Base-by-base conservation (phyloP, 2,888 invertebrate genomes). In the Sinohyriopsis cumingii region DNA sequence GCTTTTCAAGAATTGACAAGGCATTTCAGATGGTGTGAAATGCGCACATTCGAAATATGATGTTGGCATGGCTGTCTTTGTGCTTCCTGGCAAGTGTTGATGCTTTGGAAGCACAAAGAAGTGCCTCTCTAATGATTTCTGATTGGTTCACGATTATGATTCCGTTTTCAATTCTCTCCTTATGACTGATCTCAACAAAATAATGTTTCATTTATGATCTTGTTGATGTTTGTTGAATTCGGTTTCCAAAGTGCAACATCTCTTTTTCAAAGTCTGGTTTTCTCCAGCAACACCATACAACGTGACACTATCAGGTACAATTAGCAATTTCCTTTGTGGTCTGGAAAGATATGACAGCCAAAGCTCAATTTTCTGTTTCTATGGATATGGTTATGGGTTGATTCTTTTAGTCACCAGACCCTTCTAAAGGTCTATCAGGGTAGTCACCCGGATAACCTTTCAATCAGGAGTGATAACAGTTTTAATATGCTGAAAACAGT, bases 11-110 rank as follows among this genome's bases (percentile, higher is more conserved):
- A 45, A 15, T 45, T 45, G n/a, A 63, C 22, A 75, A 12, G 7
- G 63, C 20, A 45, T 54, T 65, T 18, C 67, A 68, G 7, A 63
- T 55, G 15, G 70, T 72, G 24, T 72, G 75, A 56, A 75, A 75
- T n/a, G 33, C 54, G 18, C 64, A 70, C 63, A 75, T 57, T 57
- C 72, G 57, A 18, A 63, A 25, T 22, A 66, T 57, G 19, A 63
- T 55, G 20, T 24, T 45, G 20, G 55, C 19, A 28, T 33, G 25
- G 15, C 9, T 18, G 22, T 33, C 66, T 7, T 20, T 19, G 24
- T 67, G 55, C 53, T 60, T 53, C 69, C 72, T 69, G 5, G 45
- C 24, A 20, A 72, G 53, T 63, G 59, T 66, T 20, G 45, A 15
- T 15, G 74, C 66, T 55, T 70, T 73, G 54, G 28, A 28, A 28